Evolutionary conservation across 2,113 vertebrate species (phyloP).

Genomic region (pig (Sus scrofa)): T2T-Sscrofa CM000817.6:142215501-142216000

Average conservation of each 20-base stretch:
- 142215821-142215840: background rate
- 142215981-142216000: background rate
- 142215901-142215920: background rate
- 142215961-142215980: background rate
- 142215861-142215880: background rate
- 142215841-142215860: background rate
- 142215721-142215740: background rate
- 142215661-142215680: background rate
- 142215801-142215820: background rate
- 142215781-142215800: background rate
- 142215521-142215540: too few species aligned
- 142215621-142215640: background rate
- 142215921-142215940: background rate
- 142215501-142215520: too few species aligned
- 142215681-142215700: background rate
- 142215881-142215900: background rate
- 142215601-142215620: too few species aligned
- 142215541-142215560: too few species aligned
- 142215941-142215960: background rate
- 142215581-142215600: too few species aligned
- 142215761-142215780: slow-evolving; percentile 2
- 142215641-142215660: background rate
- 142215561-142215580: too few species aligned
- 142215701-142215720: background rate
- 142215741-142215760: background rate